Evolutionary conservation across 2,113 vertebrate genomes (phyloP).

Genomic region (Grammomys dolichurus): DNA sequence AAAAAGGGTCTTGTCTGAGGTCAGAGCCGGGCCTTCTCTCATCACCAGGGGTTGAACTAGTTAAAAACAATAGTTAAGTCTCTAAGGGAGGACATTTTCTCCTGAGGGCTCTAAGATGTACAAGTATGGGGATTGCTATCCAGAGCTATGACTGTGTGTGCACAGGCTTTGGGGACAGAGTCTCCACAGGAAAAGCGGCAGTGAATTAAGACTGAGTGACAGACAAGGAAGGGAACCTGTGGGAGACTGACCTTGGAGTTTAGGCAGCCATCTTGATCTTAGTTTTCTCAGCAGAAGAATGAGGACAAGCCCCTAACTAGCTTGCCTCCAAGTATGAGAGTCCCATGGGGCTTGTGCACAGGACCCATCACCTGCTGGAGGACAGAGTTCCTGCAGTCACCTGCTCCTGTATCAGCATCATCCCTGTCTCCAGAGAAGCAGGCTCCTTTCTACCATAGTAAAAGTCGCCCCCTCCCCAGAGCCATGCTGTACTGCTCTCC

Average conservation of each 20-base stretch:
- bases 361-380: background rate
- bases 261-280: background rate
- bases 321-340: background rate
- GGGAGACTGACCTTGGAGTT: background rate
- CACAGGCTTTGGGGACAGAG: background rate
- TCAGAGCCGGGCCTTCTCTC: background rate
- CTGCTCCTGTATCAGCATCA: background rate
- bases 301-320: background rate
- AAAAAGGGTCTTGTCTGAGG: background rate
- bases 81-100: background rate
- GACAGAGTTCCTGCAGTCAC: accelerated
- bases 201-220: background rate
- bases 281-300: background rate
- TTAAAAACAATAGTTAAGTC: background rate
- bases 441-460: background rate
- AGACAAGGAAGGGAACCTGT: background rate
- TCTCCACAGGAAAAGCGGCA: background rate
- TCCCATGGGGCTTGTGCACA: accelerated
- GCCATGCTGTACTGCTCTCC: background rate
- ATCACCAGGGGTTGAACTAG: background rate
- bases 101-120: background rate
- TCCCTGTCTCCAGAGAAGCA: background rate
- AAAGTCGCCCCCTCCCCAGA: background rate
- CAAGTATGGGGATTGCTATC: background rate
- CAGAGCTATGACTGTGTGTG: background rate